Percentiles rank a stretch among this genome's conserved stretches.
phyloP scores from a whole-genome alignment of 2,888 invertebrate genomes.

The Scotopteryx bipunctaria region DNA sequence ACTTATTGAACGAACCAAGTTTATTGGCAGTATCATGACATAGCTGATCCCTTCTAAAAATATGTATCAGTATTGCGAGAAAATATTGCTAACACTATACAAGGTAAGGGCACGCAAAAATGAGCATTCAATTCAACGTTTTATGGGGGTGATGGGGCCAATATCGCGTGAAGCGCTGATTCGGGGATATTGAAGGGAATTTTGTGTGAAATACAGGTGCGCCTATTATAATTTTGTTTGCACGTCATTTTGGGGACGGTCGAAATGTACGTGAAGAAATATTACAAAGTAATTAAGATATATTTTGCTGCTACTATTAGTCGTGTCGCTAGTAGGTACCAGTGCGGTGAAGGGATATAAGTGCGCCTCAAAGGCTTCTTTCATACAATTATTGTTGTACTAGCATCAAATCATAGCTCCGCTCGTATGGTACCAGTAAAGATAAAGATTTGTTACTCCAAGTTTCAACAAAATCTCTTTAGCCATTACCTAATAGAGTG shows the following conservation, averaged over 20 bases:
- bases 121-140: conserved; percentile 57
- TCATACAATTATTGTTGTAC: too few species aligned
- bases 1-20: conserved; percentile 71
- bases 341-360: too few species aligned
- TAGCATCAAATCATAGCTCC: too few species aligned
- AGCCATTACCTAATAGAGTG: too few species aligned
- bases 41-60: conserved; percentile 77
- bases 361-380: too few species aligned
- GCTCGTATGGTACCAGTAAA: too few species aligned
- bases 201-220: conserved; percentile 60
- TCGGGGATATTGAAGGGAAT: conserved; percentile 56
- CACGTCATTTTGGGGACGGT: conserved; percentile 43
- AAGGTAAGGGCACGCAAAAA: conserved; percentile 51
- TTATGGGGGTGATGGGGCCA: conserved; percentile 49
- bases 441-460: too few species aligned
- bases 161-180: conserved; percentile 57
- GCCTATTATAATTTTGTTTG: conserved; percentile 56
- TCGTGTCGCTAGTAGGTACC: too few species aligned
- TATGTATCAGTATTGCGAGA: conserved; percentile 74
- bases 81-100: conserved; percentile 53
- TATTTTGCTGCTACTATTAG: background rate
- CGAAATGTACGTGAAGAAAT: conserved; percentile 31
- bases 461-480: too few species aligned
- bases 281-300: conserved; percentile 1
- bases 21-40: conserved; percentile 76